Evolutionary conservation across 2,797 vertebrate genomes (phyloP).

Genomic region (Triplophysa yarkandensis): DNA sequence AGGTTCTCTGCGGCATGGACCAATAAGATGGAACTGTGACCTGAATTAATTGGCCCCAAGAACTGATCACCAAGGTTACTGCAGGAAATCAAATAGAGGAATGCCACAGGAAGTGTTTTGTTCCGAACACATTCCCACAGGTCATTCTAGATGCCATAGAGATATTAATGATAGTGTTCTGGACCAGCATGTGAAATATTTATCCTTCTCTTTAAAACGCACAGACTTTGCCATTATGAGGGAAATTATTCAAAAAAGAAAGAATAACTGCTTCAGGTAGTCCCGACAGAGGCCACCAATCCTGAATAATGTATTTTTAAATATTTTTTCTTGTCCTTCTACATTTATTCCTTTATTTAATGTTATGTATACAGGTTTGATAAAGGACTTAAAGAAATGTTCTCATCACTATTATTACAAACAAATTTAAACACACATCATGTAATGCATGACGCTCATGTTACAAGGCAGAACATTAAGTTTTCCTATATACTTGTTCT

Average conservation of each 20-base stretch:
- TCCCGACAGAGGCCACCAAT: conserved; percentile 11
- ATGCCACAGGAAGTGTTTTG: conserved; percentile 74
- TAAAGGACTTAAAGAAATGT: neutral
- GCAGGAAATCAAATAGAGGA: conserved; percentile 73
- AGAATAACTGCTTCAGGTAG: conserved; percentile 10
- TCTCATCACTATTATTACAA: too few relatives aligned
- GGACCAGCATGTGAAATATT: conserved; percentile 35
- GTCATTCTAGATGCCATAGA: conserved; percentile 67
- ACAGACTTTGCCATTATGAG: conserved; percentile 15
- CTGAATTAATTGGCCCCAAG: conserved; percentile 78
- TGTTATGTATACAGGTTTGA: conserved; percentile 24
- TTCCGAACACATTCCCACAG: conserved; percentile 65
- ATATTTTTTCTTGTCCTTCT: conserved; percentile 12
- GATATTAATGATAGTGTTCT: conserved; percentile 66
- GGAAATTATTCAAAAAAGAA: conserved; percentile 27
- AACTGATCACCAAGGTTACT: conserved; percentile 79
- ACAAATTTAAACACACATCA: too few relatives aligned
- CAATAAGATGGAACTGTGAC: conserved; percentile 70
- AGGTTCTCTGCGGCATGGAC: conserved; percentile 66
- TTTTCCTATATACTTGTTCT: too few relatives aligned
- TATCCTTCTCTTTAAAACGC: conserved; percentile 29
- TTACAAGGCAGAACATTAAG: too few relatives aligned
- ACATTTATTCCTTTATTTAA: too few relatives aligned
- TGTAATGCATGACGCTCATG: too few relatives aligned
- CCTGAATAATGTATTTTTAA: conserved; percentile 38